phyloP scores from a whole-genome alignment of 2,113 vertebrate species.

The Upupa epops region DNA sequence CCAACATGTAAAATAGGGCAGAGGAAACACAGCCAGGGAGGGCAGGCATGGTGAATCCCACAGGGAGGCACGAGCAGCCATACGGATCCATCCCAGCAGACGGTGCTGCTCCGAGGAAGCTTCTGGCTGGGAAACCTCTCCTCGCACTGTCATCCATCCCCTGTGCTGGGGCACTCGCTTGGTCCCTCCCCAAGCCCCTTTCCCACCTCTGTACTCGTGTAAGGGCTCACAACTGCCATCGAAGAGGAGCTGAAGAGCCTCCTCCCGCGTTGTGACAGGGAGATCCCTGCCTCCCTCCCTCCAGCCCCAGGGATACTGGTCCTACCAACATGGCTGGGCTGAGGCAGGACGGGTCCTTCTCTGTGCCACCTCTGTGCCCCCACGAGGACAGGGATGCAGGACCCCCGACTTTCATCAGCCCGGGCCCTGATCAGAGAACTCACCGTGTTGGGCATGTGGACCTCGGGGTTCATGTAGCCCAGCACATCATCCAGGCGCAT shows the following conservation, averaged over 20 bases:
- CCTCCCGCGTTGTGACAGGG: not conserved
- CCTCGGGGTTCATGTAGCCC: constrained; percentile 85
- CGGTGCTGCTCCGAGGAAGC: accelerated
- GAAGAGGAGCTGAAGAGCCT: not conserved
- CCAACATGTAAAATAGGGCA: constrained; percentile 1
- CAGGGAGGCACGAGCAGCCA: not conserved
- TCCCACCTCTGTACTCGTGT: not conserved
- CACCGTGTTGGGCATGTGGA: constrained; percentile 96
- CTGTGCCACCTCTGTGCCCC: not conserved
- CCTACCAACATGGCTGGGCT: not conserved
- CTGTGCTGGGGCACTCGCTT: accelerated
- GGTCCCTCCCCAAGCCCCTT: not conserved
- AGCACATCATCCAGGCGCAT: constrained; percentile 93
- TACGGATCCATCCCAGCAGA: not conserved
- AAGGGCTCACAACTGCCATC: not conserved
- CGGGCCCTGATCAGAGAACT: not conserved
- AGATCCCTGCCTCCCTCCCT: not conserved
- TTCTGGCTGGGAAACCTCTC: not conserved
- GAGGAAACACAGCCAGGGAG: not conserved
- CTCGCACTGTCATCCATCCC: accelerated
- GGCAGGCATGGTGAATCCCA: not conserved
- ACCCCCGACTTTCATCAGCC: not conserved
- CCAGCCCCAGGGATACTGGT: not conserved
- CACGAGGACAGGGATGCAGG: not conserved
- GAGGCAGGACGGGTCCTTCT: not conserved